Conservation (phyloP, 2,888 invertebrate species). For the Venustoraphidia nigricollis region DNA sequence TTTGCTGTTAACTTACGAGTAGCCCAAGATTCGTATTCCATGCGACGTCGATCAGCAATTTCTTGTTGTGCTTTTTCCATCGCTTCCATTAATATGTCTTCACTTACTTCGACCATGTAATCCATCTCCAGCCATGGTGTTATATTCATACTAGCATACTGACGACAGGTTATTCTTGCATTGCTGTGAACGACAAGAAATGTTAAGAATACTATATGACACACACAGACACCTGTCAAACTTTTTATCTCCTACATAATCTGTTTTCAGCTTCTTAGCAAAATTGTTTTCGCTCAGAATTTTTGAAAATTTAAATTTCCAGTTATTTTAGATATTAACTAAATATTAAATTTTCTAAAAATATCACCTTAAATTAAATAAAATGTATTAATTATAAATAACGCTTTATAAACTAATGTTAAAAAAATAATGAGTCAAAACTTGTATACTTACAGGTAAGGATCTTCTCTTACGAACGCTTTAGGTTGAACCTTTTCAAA, state of each 20-base stretch:
- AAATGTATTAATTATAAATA: too few relatives aligned
- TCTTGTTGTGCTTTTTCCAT: constrained; percentile 66
- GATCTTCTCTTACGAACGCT: constrained; percentile 72
- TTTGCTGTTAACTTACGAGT: constrained; percentile 34
- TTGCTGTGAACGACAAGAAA: constrained; percentile 32
- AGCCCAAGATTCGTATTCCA: constrained; percentile 72
- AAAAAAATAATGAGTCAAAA: too few relatives aligned
- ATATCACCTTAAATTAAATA: too few relatives aligned
- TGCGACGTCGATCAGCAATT: constrained; percentile 54
- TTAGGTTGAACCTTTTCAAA: constrained; percentile 66
- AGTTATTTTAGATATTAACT: too few relatives aligned
- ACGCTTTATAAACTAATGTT: too few relatives aligned
- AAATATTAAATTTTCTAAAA: too few relatives aligned
- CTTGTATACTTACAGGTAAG: constrained; percentile 52
- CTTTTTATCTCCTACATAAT: too few relatives aligned
- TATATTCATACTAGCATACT: constrained; percentile 50
- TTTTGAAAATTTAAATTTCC: too few relatives aligned
- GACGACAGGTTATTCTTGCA: constrained; percentile 56
- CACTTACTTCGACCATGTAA: constrained; percentile 45
- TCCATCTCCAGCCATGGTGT: constrained; percentile 57
- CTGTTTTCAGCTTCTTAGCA: too few relatives aligned
- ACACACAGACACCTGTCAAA: too few relatives aligned
- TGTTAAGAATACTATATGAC: too few relatives aligned
- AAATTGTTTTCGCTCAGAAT: too few relatives aligned
- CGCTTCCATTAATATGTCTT: constrained; percentile 57